These are phyloP conservation scores for Mythimna ferrago DNA, from an alignment of 2,888 invertebrate genomes.

Conservation along the genomic window DNA sequence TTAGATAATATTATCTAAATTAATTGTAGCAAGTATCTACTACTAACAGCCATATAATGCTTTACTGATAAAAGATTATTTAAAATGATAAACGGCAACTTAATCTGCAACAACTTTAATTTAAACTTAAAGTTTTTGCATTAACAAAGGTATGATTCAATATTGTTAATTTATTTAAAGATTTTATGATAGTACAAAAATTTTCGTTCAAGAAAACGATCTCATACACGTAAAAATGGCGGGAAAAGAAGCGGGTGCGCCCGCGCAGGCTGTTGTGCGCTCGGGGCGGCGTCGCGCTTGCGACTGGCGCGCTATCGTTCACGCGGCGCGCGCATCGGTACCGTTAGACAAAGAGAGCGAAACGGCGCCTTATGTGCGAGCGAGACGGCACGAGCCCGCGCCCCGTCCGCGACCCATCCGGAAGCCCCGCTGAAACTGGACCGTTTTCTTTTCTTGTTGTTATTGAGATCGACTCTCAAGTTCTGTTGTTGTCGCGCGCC, in stretches of 20 bases:
- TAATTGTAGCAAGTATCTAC: conserved; percentile 15
- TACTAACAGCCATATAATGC: conserved; percentile 13
- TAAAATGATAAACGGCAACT: conserved; percentile 17
- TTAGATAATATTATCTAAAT: conserved; percentile 19
- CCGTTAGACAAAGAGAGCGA: conserved; percentile 88
- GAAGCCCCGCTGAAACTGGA: conserved; percentile 91
- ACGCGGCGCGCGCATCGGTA: conserved; percentile 78
- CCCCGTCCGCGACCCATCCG: conserved; percentile 89
- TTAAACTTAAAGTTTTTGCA: neutral
- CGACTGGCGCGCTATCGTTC: conserved; percentile 88
- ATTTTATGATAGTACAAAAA: neutral
- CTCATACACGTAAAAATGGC: conserved; percentile 77
- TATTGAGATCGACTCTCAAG: conserved; percentile 90
- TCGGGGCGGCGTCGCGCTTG: conserved; percentile 83
- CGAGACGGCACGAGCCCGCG: conserved; percentile 78
- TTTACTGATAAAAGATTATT: conserved; percentile 46
- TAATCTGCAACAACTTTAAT: conserved; percentile 21
- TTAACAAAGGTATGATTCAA: neutral
- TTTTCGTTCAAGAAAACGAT: conserved; percentile 64
- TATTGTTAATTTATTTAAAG: neutral
- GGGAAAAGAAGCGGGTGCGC: conserved; percentile 67
- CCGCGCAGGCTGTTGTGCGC: conserved; percentile 59
- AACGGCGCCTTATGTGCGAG: conserved; percentile 77
- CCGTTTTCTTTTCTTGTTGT: conserved; percentile 91
- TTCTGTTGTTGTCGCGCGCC: conserved; percentile 90